Base-by-base conservation (phyloP, 1,140 invertebrate species). In the Hyphantria cunea region DNA sequence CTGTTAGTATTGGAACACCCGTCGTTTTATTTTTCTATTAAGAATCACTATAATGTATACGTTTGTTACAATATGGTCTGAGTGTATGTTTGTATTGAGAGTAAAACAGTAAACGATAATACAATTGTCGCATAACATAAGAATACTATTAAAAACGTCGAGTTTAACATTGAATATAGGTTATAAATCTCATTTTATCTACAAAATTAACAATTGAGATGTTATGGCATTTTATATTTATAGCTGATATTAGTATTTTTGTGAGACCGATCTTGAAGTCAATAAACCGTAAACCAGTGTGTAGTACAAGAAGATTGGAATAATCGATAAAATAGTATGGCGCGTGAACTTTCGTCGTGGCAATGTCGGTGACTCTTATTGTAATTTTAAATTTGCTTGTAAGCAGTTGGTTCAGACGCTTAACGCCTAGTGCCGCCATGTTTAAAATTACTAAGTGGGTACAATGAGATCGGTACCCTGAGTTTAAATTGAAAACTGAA, bases 351-450 rank as follows among this genome's bases (percentile, higher is more conserved):
- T 85, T 85, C 68, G 72, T 74, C 68, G 71, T 64, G 58, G 61
- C 59, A 67, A 68, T 81, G 80, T 76, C 68, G 73, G 48, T 72
- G 76, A 76, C 71, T 77, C 77, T 84, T 83, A 87, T 87, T 86
- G 77, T 86, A 86, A 84, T 82, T 86, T 86, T 74, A 89, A 87
- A 89, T 89, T 76, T 62, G 78, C 71, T 74, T 82, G 77, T 83
- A 80, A 74, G 55, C 48, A 32, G 63, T 56, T 59, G 64, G 50
- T 56, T 58, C 60, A 68, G 63, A 53, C 64, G 70, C 72, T 76
- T 74, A 81, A 68, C 66, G 62, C 44, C 63, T 52, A 55, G 48
- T 17, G 47, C 47, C 39, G 56, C 56, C 56, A 51, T 60, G 15
- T 60, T 60, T 60, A 60, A 60, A 60, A 50, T 60, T 37, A 51